These are phyloP conservation scores for Tachysurus fulvidraco DNA, from an alignment of 2,113 vertebrate species.

Conservation along the genomic window DNA sequence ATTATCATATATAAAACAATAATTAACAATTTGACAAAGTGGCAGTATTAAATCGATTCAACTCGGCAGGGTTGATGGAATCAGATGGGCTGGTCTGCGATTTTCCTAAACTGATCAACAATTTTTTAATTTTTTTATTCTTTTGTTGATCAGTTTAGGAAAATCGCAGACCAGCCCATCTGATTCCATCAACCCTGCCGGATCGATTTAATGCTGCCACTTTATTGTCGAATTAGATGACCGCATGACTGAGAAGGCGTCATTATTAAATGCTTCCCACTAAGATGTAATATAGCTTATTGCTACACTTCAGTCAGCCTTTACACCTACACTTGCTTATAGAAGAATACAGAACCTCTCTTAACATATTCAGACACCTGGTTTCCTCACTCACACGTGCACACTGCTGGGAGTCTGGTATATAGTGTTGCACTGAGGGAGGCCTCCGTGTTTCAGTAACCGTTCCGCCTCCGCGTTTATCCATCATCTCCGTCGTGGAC, in stretches of 20 bases:
- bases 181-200: not conserved
- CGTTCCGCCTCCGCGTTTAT: conserved; percentile 34
- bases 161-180: not conserved
- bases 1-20: no score
- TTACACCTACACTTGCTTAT: not conserved
- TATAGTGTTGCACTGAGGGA: conserved; percentile 26
- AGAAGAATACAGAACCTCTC: not conserved
- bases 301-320: not conserved
- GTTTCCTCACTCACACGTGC: not conserved
- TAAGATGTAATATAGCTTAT: not conserved
- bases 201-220: not conserved
- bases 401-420: conserved; percentile 4
- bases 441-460: not conserved
- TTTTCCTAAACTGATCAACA: no score
- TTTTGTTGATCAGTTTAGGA: not conserved
- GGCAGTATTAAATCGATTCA: no score
- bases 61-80: no score
- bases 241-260: not conserved
- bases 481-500: conserved; percentile 8
- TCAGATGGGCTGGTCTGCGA: no score
- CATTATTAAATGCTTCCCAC: not conserved
- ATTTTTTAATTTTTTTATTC: no score
- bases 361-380: not conserved
- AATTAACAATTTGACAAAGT: no score
- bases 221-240: not conserved